Evolutionary conservation across 2,888 invertebrate species (phyloP), one percentile per base, ranked within the genome.

Genomic region (Notocelia uddmanniana): DNA sequence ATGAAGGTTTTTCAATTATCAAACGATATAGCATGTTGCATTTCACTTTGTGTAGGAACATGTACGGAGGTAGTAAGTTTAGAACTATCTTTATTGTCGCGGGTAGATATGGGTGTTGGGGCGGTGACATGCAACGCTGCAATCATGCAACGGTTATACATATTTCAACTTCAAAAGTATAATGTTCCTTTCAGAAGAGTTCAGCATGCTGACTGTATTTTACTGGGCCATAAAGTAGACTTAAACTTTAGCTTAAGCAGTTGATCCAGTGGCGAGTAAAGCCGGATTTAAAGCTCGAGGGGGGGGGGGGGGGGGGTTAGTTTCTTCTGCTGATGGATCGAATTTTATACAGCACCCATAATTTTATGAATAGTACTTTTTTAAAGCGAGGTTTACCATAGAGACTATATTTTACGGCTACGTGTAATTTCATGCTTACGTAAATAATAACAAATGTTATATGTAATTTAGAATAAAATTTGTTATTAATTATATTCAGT

Each of bases 61-160:
- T 54, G 45, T 62, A 55, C 21, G 37, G 62, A 26, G 58, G 67
- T 62, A 70, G 59, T 74, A 70, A 72, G 68, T 74, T 73, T 70
- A 54, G 63, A 74, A 74, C 68, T 74, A 67, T 75, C 73, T 72
- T 73, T 78, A 78, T 79, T 77, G 77, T 78, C 75, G 76, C 75
- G 75, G 75, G 80, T 78, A 79, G 80, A 79, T 78, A 80, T 79
- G 81, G 82, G 83, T 82, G 80, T 76, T 72, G 74, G 73, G 60
- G 66, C 64, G 76, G 74, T 83, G 84, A 82, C 89, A 89, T 89
- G 89, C 89, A 85, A 89, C 86, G 82, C 81, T 82, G 87, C 87
- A 89, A 89, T 89, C 88, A 84, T 87, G 86, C 81, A 71, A 76
- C 76, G 76, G 75, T 77, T 78, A 78, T n/a, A n/a, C n/a, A n/a